phyloP scores from a whole-genome alignment of 2,113 vertebrate species.

The Cryptotis parvus region DNA sequence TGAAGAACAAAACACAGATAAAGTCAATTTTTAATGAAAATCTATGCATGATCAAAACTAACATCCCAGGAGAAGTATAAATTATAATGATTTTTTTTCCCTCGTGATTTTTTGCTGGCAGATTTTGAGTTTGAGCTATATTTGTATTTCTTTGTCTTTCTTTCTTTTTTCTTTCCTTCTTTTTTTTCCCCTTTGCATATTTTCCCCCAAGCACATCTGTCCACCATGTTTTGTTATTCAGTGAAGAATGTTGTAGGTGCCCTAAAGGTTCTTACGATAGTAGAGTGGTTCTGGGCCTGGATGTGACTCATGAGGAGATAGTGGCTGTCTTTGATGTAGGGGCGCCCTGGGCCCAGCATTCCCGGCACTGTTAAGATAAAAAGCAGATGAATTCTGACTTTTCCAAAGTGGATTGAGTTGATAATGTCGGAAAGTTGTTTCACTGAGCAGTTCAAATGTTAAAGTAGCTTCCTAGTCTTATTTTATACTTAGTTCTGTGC shows the following conservation, averaged over 20 bases:
- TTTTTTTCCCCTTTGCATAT: background rate
- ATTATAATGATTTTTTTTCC: slow-evolving; percentile 36
- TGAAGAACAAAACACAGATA: slow-evolving; percentile 39
- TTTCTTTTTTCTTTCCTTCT: background rate
- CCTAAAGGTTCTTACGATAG: slow-evolving; percentile 57
- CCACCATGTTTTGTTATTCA: slow-evolving; percentile 57
- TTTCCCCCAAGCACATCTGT: background rate
- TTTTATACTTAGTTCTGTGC: slow-evolving; percentile 67
- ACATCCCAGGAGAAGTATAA: slow-evolving; percentile 21
- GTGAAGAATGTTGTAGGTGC: slow-evolving; percentile 40
- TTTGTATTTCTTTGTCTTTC: background rate
- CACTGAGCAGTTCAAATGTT: slow-evolving; percentile 44
- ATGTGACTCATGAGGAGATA: no score
- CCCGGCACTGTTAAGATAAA: background rate
- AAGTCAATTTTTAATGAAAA: slow-evolving; percentile 33
- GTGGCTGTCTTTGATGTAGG: no score
- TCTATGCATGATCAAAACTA: slow-evolving; percentile 15
- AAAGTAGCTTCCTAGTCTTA: slow-evolving; percentile 61
- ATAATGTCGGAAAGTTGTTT: slow-evolving; percentile 33
- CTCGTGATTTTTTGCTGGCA: slow-evolving; percentile 3
- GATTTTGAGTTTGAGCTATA: slow-evolving; percentile 41
- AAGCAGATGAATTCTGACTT: slow-evolving; percentile 47
- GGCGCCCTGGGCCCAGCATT: no score
- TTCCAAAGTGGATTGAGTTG: background rate
- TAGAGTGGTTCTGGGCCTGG: slow-evolving; percentile 2